A percentile compares a stretch with the other conserved stretches of the same genome.
phyloP scores from a whole-genome alignment of 2,797 vertebrate species.

The Rhinoraja longicauda region DNA sequence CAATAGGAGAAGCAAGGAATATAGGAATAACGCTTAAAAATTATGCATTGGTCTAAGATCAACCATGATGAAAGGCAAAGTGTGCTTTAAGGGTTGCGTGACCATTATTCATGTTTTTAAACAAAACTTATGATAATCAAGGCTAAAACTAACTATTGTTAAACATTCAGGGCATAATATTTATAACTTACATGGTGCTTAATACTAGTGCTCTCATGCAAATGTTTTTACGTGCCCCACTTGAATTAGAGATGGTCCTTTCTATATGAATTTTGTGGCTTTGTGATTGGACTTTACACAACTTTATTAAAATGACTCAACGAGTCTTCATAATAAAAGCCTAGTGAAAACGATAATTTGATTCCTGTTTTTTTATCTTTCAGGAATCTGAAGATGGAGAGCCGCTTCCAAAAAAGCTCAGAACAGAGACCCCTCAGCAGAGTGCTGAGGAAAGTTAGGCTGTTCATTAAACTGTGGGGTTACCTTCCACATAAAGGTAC shows the following conservation, averaged over 20 bases:
- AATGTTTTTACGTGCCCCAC: background rate
- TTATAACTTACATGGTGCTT: background rate
- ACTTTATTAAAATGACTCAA: background rate
- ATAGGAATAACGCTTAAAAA: too few species aligned
- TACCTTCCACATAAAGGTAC: slow-evolving; percentile 59
- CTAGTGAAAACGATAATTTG: background rate
- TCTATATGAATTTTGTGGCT: background rate
- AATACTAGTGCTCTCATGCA: background rate
- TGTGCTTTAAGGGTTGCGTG: too few species aligned
- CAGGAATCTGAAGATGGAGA: slow-evolving; percentile 82
- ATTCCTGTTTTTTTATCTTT: slow-evolving; percentile 34
- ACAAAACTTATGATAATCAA: too few species aligned
- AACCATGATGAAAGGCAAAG: too few species aligned
- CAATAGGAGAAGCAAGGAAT: too few species aligned
- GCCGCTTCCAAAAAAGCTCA: slow-evolving; percentile 85
- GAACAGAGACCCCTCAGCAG: slow-evolving; percentile 82
- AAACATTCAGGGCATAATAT: background rate
- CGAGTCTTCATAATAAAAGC: background rate
- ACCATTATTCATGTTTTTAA: too few species aligned
- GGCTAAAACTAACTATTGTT: background rate
- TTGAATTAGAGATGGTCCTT: background rate
- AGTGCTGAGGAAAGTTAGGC: slow-evolving; percentile 84
- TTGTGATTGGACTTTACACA: background rate
- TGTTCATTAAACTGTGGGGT: slow-evolving; percentile 48
- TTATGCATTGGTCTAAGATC: too few species aligned